Conservation (phyloP, 2,797 vertebrate genomes). For the Zenarchopterus dispar region DNA sequence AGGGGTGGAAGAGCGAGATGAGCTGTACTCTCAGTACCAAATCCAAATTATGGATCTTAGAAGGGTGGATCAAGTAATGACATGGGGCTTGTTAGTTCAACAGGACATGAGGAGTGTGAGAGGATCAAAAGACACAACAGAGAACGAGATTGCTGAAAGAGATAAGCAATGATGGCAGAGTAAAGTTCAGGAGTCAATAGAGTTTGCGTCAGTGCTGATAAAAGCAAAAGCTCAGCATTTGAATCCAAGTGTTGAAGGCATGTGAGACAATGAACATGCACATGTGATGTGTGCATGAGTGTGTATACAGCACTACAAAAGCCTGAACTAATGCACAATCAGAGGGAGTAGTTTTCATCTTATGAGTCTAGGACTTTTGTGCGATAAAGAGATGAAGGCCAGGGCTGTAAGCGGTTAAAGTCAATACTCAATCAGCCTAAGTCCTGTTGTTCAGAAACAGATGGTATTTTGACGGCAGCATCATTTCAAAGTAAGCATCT, state of each 20-base stretch:
- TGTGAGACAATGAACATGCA: constrained; percentile 13
- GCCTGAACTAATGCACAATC: constrained; percentile 51
- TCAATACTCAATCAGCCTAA: constrained; percentile 68
- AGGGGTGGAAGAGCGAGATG: constrained; percentile 19
- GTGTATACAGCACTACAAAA: constrained; percentile 4
- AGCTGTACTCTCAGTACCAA: constrained; percentile 38
- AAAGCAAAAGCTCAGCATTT: constrained; percentile 30
- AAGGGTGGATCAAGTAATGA: constrained; percentile 66
- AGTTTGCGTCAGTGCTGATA: constrained; percentile 33
- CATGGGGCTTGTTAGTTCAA: constrained; percentile 67
- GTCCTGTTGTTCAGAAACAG: constrained; percentile 68
- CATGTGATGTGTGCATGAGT: constrained; percentile 8
- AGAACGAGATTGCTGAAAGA: constrained; percentile 46
- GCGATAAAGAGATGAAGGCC: constrained; percentile 59
- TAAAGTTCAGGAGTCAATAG: constrained; percentile 47
- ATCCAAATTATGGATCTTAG: constrained; percentile 65
- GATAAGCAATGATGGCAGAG: constrained; percentile 50
- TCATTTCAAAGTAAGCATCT: constrained; percentile 38
- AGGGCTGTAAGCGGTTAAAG: constrained; percentile 62
- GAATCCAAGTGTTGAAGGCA: constrained; percentile 8
- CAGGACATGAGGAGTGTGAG: constrained; percentile 62
- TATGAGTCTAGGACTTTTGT: constrained; percentile 49
- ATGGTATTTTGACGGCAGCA: constrained; percentile 47
- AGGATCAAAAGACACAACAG: constrained; percentile 50
- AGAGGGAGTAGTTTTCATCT: constrained; percentile 61